Percentiles rank a stretch among this genome's conserved stretches.
Evolutionary conservation across 2,888 invertebrate species (phyloP).

Genomic region (Macrophya annulata): DNA sequence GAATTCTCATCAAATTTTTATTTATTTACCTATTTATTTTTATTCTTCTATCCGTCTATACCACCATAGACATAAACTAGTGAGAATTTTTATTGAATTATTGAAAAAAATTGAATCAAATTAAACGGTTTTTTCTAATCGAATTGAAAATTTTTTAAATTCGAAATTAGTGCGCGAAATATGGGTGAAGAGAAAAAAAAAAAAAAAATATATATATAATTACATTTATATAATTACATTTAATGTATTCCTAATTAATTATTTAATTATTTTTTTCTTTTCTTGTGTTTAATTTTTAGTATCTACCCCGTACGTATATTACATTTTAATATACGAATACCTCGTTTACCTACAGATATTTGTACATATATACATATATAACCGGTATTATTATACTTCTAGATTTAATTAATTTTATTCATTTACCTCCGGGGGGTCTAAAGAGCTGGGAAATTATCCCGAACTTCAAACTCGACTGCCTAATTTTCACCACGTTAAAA

Average conservation of each 20-base stretch:
- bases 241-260: background rate
- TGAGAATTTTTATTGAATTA: background rate
- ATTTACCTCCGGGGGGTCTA: conserved; percentile 22
- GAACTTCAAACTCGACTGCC: conserved; percentile 12
- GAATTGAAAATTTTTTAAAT: background rate
- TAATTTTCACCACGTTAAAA: conserved; percentile 42
- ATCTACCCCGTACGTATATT: background rate
- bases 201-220: background rate
- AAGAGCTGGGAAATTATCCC: conserved; percentile 41
- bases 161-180: background rate
- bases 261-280: background rate
- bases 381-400: conserved; percentile 7
- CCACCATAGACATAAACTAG: background rate
- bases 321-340: background rate
- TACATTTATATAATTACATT: background rate
- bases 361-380: background rate
- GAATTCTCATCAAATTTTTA: background rate
- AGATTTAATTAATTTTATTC: conserved; percentile 43
- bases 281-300: background rate
- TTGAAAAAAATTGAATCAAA: background rate
- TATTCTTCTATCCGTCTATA: background rate
- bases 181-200: background rate
- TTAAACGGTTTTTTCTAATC: background rate
- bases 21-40: background rate
- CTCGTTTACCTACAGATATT: background rate